These are phyloP conservation scores for Notothenia coriiceps DNA, from an alignment of 2,113 vertebrate genomes.

Conservation along the genomic window DNA sequence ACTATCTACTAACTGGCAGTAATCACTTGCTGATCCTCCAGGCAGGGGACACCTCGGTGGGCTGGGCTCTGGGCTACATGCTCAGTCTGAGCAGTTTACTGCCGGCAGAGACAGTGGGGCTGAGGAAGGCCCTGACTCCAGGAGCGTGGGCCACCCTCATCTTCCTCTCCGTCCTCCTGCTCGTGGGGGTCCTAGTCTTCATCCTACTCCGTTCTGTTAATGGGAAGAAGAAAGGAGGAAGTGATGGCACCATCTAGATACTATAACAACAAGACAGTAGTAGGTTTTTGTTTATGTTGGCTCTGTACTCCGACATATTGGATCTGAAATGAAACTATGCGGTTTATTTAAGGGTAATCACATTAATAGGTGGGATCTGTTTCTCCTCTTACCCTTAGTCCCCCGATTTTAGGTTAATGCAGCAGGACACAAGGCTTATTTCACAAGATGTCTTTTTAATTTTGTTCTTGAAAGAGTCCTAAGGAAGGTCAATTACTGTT, in stretches of 20 bases:
- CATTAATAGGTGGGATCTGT: background rate
- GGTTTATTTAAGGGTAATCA: background rate
- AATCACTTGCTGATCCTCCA: constrained; percentile 62
- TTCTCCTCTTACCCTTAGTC: background rate
- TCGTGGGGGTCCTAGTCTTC: constrained; percentile 56
- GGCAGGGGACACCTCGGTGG: constrained; percentile 83
- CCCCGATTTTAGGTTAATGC: too few species aligned
- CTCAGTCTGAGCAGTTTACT: constrained; percentile 90
- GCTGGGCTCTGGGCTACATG: constrained; percentile 97
- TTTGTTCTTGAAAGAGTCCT: too few species aligned
- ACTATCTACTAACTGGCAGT: background rate
- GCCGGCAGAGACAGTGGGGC: constrained; percentile 69
- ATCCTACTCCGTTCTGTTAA: constrained; percentile 26
- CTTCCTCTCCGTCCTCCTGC: constrained; percentile 75
- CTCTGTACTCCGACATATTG: background rate
- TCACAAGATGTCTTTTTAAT: too few species aligned
- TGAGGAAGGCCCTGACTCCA: constrained; percentile 72
- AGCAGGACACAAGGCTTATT: too few species aligned
- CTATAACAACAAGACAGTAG: background rate
- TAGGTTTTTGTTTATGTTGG: background rate
- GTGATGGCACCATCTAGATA: constrained; percentile 62
- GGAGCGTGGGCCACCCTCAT: constrained; percentile 82
- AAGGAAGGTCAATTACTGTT: too few species aligned
- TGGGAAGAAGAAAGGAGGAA: constrained; percentile 56
- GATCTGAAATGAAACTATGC: constrained; percentile 3